Evolutionary conservation across 2,888 invertebrate species (phyloP), one percentile per base, ranked within the genome.

Genomic region (Nasonia oneida): DNA sequence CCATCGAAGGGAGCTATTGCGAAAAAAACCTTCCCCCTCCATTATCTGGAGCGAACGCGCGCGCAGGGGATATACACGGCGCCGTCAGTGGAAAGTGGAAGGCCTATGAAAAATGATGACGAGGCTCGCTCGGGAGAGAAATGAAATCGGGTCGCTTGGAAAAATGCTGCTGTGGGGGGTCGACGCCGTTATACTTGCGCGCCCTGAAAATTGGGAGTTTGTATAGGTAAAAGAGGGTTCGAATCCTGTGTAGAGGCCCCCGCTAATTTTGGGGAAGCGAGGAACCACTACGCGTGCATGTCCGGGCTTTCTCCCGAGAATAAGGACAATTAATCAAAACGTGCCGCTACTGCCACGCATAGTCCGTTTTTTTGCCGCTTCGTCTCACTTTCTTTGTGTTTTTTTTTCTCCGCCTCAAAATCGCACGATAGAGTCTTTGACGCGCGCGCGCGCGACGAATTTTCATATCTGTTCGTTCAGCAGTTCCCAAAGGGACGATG

Each of bases 51-150:
- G 84, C 79, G 77, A 74, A 53, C 84, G 57, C 47, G 78, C 84
- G 50, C 47, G 78, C 83, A 73, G 88, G 89, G 89, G 89, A 47
- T 23, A 61, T 33, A 61, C 57, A 75, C 47, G 57, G 81, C 71
- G 42, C 39, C 81, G 61, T 42, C 74, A 81, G 83, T 81, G 78
- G 75, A 85, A 77, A 64, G 47, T 73, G 70, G 81, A 53, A 79
- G 81, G 33, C 75, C 92, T 91, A 92, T 93, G 93, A 93, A 93
- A 93, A 93, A 93, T 92, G 93, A 93, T 93, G 92, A 93, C 93
- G 92, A 90, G 90, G 92, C 91, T 89, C 88, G 91, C 90, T 47
- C 70, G 42, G 42, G 91, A 91, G 91, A 91, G 91, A 91, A 93
- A 93, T 92, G 91, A 91, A 93, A 92, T 93, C 92, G 92, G 91